A percentile compares a stretch with the other conserved stretches of the same genome.
Evolutionary conservation across 35 echinoderm and acorn worm species (phyloP).

Genomic region (Ophiothrix spiculata): DNA sequence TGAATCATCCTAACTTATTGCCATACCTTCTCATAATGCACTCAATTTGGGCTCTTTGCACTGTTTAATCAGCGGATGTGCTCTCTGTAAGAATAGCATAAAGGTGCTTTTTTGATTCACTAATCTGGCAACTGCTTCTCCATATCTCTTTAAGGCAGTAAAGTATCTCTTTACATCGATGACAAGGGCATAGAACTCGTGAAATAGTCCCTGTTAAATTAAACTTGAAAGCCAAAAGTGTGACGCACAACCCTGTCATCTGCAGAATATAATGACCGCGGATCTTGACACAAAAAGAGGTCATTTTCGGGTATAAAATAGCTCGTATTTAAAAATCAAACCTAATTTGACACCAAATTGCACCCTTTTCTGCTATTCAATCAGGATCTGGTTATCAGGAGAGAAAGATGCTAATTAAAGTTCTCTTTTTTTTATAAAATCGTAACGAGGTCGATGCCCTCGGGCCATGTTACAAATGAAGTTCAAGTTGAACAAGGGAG

Average conservation of each 20-base stretch:
- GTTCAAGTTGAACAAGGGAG: constrained; percentile 9
- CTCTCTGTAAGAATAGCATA: neutral
- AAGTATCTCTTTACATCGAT: neutral
- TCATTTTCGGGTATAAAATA: neutral
- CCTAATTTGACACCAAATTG: neutral
- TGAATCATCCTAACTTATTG: neutral
- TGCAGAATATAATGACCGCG: neutral
- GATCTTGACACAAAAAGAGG: neutral
- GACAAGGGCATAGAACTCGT: neutral
- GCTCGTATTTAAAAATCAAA: neutral
- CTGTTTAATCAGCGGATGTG: neutral
- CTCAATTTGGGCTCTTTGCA: neutral
- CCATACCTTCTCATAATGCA: neutral
- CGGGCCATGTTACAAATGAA: neutral
- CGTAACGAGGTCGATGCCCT: neutral
- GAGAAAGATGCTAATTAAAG: neutral
- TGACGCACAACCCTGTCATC: neutral
- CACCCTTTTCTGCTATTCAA: neutral
- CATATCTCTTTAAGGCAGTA: neutral
- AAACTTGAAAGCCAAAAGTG: constrained; percentile 1
- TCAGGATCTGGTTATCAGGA: neutral
- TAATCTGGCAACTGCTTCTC: neutral
- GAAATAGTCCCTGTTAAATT: too few species aligned
- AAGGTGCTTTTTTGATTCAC: neutral
- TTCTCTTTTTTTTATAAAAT: neutral